Conservation (phyloP, 2,888 invertebrate species). For the Oxyteleia sp. region DNA sequence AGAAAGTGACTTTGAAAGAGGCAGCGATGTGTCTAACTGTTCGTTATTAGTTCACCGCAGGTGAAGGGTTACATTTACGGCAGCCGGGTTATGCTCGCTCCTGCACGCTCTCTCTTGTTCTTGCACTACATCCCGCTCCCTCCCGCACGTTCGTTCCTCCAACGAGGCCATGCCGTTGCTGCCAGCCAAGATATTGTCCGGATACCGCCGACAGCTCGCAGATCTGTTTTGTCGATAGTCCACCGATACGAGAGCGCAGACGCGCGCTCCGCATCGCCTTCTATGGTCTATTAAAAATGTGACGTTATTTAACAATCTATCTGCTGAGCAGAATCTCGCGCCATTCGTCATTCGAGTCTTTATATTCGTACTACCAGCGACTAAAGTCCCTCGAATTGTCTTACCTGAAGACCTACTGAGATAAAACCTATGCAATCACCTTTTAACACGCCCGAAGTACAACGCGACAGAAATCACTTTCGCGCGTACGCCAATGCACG, state of each 20-base stretch:
- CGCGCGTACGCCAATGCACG: not conserved
- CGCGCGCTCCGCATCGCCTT: slow-evolving; percentile 73
- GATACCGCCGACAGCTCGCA: slow-evolving; percentile 81
- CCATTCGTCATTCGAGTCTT: slow-evolving; percentile 80
- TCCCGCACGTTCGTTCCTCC: slow-evolving; percentile 30
- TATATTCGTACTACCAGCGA: slow-evolving; percentile 72
- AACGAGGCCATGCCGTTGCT: slow-evolving; percentile 43
- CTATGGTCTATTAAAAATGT: slow-evolving; percentile 80
- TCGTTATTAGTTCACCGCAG: slow-evolving; percentile 78
- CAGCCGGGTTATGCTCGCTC: slow-evolving; percentile 58
- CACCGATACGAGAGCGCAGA: slow-evolving; percentile 75
- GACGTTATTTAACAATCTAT: slow-evolving; percentile 81
- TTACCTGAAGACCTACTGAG: slow-evolving; percentile 65
- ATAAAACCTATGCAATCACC: slow-evolving; percentile 20
- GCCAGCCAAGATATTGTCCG: slow-evolving; percentile 81
- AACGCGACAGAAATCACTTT: slow-evolving; percentile 45
- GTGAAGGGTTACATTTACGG: slow-evolving; percentile 81
- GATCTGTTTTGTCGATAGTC: slow-evolving; percentile 82
- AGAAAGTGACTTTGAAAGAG: slow-evolving; percentile 28
- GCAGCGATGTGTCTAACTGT: slow-evolving; percentile 79
- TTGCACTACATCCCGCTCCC: slow-evolving; percentile 43
- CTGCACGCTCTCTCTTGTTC: slow-evolving; percentile 47
- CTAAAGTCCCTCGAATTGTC: slow-evolving; percentile 33
- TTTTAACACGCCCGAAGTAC: slow-evolving; percentile 9
- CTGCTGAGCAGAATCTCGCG: slow-evolving; percentile 72